These are phyloP conservation scores for Pteria penguin DNA, from an alignment of 2,888 invertebrate genomes.

Conservation along the genomic window DNA sequence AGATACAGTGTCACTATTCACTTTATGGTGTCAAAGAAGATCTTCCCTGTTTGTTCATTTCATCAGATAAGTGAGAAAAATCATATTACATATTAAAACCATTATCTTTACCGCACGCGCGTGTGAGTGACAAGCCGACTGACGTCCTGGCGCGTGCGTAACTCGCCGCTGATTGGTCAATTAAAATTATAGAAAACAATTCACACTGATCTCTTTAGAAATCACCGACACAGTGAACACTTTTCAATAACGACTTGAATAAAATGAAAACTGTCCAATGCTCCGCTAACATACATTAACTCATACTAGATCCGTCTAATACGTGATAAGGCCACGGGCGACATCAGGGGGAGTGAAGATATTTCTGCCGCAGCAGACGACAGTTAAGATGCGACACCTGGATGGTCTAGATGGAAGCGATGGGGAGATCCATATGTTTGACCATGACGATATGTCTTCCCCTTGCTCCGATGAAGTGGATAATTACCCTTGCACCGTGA, in stretches of 20 bases:
- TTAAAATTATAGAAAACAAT: background rate
- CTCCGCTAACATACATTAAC: no score
- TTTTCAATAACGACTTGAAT: background rate
- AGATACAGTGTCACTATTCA: no score
- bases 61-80: background rate
- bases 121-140: background rate
- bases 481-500: conserved; percentile 29
- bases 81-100: background rate
- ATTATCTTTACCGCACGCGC: background rate
- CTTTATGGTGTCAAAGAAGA: no score
- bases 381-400: background rate
- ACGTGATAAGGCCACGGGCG: no score
- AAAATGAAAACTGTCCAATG: no score
- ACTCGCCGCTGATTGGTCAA: conserved; percentile 1
- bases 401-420: background rate
- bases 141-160: background rate
- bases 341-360: no score
- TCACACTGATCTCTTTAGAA: background rate
- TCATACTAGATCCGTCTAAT: no score
- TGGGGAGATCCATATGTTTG: background rate
- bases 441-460: conserved; percentile 25
- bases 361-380: no score
- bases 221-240: background rate
- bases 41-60: background rate
- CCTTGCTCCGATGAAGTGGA: conserved; percentile 24